Evolutionary conservation across 2,797 vertebrate genomes (phyloP).

Genomic region (Pipistrellus pygmaeus): DNA sequence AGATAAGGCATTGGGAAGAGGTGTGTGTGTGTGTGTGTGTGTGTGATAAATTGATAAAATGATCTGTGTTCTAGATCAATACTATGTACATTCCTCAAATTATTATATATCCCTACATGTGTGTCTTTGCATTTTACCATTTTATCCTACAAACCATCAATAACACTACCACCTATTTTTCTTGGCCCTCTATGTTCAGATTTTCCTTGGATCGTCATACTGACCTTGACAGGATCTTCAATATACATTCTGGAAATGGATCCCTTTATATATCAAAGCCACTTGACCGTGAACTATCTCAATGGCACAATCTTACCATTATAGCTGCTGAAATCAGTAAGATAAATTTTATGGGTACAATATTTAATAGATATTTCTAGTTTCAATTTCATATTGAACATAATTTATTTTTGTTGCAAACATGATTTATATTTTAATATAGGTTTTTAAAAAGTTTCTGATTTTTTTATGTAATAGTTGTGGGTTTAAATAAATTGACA

Average conservation of each 20-base stretch:
- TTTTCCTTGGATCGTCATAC: conserved; percentile 96
- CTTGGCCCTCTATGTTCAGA: conserved; percentile 84
- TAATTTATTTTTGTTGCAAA: neutral
- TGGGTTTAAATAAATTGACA: neutral
- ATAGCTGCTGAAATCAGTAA: conserved; percentile 96
- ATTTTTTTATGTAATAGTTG: neutral
- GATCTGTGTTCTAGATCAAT: neutral
- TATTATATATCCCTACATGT: neutral
- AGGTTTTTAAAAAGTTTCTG: neutral
- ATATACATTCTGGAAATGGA: conserved; percentile 95
- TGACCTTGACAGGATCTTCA: conserved; percentile 97
- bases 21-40: neutral
- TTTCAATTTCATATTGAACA: conserved; percentile 23
- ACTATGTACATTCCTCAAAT: neutral
- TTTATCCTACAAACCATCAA: neutral
- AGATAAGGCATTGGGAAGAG: neutral
- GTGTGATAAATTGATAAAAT: neutral
- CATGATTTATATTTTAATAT: conserved; percentile 11
- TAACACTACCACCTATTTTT: conserved; percentile 46
- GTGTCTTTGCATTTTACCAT: neutral
- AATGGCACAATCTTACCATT: conserved; percentile 97
- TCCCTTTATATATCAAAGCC: conserved; percentile 94
- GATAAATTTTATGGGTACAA: conserved; percentile 76
- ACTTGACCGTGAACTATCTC: conserved; percentile 94
- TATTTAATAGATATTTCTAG: neutral